Percentiles rank a stretch among this genome's conserved stretches.
These are phyloP conservation scores for Chrysocyon brachyurus DNA, from an alignment of 2,797 vertebrate species.

Conservation along the genomic window DNA sequence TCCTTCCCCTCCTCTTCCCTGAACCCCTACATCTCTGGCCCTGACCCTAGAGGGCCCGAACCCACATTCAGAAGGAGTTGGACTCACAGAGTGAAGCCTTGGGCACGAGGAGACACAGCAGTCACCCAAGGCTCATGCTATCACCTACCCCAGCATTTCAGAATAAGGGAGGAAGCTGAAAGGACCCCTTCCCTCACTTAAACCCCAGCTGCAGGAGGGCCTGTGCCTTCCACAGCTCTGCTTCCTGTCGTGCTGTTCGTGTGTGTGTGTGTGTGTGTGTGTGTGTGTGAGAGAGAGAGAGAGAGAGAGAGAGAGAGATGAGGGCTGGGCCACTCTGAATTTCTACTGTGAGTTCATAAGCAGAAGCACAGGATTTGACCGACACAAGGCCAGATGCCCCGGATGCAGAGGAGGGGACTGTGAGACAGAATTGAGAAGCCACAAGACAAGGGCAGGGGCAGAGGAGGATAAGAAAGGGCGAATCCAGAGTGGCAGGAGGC, in stretches of 20 bases:
- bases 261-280: not conserved
- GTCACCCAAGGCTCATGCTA: not conserved
- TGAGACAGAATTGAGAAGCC: not conserved
- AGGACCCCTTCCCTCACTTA: not conserved
- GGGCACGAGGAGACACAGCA: not conserved
- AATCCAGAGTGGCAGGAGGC: not conserved
- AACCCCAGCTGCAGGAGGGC: not conserved
- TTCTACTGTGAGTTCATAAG: not conserved
- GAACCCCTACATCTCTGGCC: not conserved
- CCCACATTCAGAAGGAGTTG: not conserved
- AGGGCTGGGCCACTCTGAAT: not conserved
- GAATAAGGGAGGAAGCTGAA: not conserved
- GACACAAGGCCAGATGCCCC: rapidly evolving
- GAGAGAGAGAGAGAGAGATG: not conserved
- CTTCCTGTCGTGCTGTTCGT: not conserved
- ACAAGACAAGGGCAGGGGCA: not conserved
- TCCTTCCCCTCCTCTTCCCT: not conserved
- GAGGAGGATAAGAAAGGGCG: not conserved
- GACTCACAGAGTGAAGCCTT: not conserved
- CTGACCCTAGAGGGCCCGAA: not conserved
- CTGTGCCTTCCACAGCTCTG: not conserved
- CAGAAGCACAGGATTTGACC: not conserved
- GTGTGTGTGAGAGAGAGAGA: no score
- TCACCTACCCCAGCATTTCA: not conserved
- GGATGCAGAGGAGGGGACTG: not conserved